These are phyloP conservation scores for Thermophis baileyi DNA, from an alignment of 2,113 vertebrate species.

Conservation along the genomic window DNA sequence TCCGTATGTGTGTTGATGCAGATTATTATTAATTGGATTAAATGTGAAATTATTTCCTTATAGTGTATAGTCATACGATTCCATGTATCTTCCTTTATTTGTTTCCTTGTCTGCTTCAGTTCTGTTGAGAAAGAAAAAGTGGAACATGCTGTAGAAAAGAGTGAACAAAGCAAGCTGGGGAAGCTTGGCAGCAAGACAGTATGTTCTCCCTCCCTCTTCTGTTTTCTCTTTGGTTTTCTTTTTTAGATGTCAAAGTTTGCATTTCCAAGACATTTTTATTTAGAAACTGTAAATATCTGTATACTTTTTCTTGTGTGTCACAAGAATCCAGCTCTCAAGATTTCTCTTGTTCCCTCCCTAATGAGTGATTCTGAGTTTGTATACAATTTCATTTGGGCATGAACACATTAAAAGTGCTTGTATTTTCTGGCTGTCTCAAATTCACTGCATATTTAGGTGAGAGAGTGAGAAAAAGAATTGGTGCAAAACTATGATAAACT, in stretches of 20 bases:
- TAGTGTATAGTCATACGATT: neutral
- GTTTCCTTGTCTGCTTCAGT: neutral
- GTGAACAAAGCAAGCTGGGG: neutral
- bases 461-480: neutral
- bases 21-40: neutral
- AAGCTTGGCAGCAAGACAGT: neutral
- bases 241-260: neutral
- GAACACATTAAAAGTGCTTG: neutral
- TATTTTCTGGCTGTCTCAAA: neutral
- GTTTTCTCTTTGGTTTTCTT: neutral
- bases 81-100: neutral
- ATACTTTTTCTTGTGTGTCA: neutral
- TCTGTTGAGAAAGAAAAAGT: neutral
- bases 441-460: neutral
- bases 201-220: neutral
- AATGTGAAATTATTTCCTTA: neutral
- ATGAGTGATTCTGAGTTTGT: neutral
- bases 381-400: neutral
- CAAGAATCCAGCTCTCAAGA: neutral
- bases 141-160: neutral
- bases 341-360: neutral
- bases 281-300: neutral
- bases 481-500: neutral
- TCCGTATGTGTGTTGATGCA: neutral
- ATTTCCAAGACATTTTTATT: conserved; percentile 2